These are phyloP conservation scores for Calliphora vomitoria DNA, from an alignment of 2,888 invertebrate genomes.

Conservation along the genomic window DNA sequence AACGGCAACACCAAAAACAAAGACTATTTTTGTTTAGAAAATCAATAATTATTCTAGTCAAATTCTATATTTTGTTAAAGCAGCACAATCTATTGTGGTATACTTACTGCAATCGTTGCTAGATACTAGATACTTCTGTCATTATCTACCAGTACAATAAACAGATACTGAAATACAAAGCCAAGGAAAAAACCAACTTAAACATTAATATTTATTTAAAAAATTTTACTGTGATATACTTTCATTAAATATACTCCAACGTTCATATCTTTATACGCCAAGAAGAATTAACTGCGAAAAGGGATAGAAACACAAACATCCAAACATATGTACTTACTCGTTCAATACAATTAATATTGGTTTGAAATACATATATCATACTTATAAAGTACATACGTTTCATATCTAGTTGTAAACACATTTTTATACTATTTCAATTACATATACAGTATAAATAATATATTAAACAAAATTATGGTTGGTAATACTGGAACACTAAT, in stretches of 20 bases:
- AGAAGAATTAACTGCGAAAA: background rate
- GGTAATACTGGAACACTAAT: conserved; percentile 94
- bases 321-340: conserved; percentile 1
- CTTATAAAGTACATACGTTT: background rate
- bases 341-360: background rate
- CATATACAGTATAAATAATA: conserved; percentile 52
- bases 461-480: conserved; percentile 86
- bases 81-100: background rate
- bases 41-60: conserved; percentile 77
- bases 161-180: no score
- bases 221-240: conserved; percentile 6
- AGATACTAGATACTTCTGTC: conserved; percentile 12
- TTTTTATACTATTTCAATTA: background rate
- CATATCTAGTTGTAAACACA: background rate
- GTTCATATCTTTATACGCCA: background rate
- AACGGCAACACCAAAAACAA: background rate
- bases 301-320: background rate
- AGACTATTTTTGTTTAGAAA: conserved; percentile 46
- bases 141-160: background rate
- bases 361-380: background rate
- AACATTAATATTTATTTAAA: background rate
- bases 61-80: conserved; percentile 36
- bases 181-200: background rate
- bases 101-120: conserved; percentile 6
- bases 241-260: background rate